Conservation (phyloP, 2,797 vertebrate genomes). For the Lagocephalus sceleratus region DNA sequence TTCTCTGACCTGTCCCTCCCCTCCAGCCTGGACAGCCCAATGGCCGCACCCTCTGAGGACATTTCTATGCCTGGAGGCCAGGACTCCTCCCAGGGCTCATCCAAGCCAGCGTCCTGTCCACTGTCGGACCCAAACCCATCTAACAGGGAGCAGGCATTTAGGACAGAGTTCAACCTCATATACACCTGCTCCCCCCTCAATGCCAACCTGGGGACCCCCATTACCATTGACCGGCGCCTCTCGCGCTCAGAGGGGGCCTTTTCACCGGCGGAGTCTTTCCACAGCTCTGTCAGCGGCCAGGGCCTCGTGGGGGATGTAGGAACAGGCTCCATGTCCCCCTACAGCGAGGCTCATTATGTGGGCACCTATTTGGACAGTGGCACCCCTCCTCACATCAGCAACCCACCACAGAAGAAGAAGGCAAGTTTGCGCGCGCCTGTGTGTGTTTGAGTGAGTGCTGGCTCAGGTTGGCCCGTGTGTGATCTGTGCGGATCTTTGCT, state of each 20-base stretch:
- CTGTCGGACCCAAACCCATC: slow-evolving; percentile 76
- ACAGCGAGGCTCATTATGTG: slow-evolving; percentile 80
- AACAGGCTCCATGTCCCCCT: slow-evolving; percentile 85
- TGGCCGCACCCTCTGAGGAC: slow-evolving; percentile 78
- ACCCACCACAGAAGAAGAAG: slow-evolving; percentile 97
- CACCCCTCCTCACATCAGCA: slow-evolving; percentile 84
- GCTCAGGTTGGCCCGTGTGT: slow-evolving; percentile 6
- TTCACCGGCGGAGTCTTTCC: slow-evolving; percentile 90
- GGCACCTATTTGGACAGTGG: slow-evolving; percentile 78
- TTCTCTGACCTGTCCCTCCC: slow-evolving; percentile 83
- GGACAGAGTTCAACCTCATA: slow-evolving; percentile 99
- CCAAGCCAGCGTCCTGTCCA: slow-evolving; percentile 69
- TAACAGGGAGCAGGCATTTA: slow-evolving; percentile 89
- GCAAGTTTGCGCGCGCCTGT: too few species aligned
- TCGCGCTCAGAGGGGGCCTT: slow-evolving; percentile 84
- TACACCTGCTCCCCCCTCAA: slow-evolving; percentile 98
- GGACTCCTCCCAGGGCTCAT: slow-evolving; percentile 51
- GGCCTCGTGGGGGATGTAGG: slow-evolving; percentile 83
- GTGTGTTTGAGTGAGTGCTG: neutral
- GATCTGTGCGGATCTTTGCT: slow-evolving; percentile 23
- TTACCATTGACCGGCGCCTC: slow-evolving; percentile 80
- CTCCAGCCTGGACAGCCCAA: slow-evolving; percentile 81
- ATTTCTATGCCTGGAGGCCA: slow-evolving; percentile 68
- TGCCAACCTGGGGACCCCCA: slow-evolving; percentile 82
- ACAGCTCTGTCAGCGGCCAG: slow-evolving; percentile 79